Evolutionary conservation across 2,888 invertebrate species (phyloP).

Genomic region (Apamea monoglypha): DNA sequence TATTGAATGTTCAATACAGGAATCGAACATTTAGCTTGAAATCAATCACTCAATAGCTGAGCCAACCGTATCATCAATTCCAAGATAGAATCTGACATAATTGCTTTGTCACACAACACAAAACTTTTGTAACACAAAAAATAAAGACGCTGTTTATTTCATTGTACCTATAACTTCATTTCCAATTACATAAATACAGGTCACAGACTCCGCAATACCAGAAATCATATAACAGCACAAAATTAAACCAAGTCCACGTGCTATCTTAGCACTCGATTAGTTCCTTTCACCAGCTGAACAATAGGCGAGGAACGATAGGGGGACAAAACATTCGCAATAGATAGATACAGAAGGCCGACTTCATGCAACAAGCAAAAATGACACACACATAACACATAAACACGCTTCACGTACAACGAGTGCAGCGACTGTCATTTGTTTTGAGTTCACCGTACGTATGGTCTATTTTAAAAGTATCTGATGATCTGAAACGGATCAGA

Average conservation of each 20-base stretch:
- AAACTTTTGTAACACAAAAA: too few species aligned
- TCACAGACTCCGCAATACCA: neutral
- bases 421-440: neutral
- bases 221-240: conserved; percentile 14
- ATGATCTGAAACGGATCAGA: neutral
- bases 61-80: neutral
- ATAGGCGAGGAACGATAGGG: conserved; percentile 58
- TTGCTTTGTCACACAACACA: neutral
- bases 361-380: neutral
- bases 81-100: neutral
- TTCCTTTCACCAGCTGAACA: conserved; percentile 56
- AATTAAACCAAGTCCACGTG: conserved; percentile 34
- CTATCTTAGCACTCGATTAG: conserved; percentile 58
- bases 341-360: conserved; percentile 18
- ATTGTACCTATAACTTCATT: neutral
- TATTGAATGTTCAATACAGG: neutral
- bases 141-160: neutral
- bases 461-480: neutral
- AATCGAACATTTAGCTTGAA: too few species aligned
- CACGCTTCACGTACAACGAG: neutral
- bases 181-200: conserved; percentile 10
- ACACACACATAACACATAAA: neutral
- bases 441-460: neutral
- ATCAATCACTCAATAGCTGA: neutral
- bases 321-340: conserved; percentile 36